Percentiles rank a stretch among this genome's conserved stretches.
Conservation (phyloP, 2,888 invertebrate species). For the Limnephilus marmoratus region DNA sequence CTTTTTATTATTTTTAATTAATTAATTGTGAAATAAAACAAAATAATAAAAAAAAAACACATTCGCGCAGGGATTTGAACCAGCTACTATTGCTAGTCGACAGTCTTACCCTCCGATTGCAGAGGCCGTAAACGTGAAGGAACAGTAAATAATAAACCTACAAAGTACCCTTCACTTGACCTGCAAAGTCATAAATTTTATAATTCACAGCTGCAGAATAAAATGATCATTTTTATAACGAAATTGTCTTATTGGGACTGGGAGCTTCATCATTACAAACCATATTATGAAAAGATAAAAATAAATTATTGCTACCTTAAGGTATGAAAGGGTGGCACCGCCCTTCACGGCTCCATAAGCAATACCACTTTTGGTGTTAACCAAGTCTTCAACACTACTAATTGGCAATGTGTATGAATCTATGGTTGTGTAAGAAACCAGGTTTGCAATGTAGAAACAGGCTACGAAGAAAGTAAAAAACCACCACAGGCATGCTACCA, state of each 20-base stretch:
- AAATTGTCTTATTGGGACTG: neutral
- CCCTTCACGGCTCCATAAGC: constrained; percentile 91
- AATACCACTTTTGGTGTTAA: constrained; percentile 85
- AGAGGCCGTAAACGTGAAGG: too few relatives aligned
- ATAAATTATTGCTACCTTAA: constrained; percentile 79
- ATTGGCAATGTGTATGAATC: constrained; percentile 85
- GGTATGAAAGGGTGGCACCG: constrained; percentile 93
- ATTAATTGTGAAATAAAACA: too few relatives aligned
- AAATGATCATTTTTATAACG: neutral
- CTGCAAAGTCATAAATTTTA: too few relatives aligned
- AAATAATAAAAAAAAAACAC: too few relatives aligned
- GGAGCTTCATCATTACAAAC: neutral
- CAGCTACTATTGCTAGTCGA: too few relatives aligned
- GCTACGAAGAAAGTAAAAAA: constrained; percentile 93
- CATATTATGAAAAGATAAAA: neutral
- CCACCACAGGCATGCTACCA: constrained; percentile 93
- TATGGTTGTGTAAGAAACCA: constrained; percentile 92
- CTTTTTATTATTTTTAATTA: too few relatives aligned
- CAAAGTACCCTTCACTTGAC: too few relatives aligned
- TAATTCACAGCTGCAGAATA: too few relatives aligned
- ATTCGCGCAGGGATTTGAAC: too few relatives aligned
- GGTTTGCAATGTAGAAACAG: constrained; percentile 92
- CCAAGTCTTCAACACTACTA: constrained; percentile 89
- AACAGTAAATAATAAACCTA: too few relatives aligned
- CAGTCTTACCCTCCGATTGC: too few relatives aligned